phyloP scores from a whole-genome alignment of 2,797 vertebrate genomes.

The Chiropotes sagulatus region DNA sequence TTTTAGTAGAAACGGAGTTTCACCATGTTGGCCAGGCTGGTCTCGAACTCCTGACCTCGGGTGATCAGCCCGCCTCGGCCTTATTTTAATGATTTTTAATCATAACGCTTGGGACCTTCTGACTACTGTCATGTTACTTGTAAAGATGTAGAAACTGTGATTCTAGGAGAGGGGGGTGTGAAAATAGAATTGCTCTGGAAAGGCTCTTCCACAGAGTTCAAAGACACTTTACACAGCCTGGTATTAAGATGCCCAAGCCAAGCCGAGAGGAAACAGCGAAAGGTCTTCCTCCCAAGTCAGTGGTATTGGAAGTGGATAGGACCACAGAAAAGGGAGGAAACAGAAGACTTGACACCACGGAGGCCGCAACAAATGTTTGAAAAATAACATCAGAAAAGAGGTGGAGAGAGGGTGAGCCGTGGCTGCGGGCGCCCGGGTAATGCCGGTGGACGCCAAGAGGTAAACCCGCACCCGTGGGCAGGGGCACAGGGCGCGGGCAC shows the following conservation, averaged over 20 bases:
- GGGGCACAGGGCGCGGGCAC: background rate
- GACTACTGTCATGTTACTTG: background rate
- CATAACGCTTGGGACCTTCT: background rate
- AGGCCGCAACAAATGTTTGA: background rate
- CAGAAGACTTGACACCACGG: background rate
- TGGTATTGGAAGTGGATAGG: background rate
- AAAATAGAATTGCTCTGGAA: background rate
- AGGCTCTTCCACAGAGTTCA: background rate
- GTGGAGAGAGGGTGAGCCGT: background rate
- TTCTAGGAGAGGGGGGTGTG: background rate
- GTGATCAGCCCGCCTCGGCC: too few relatives aligned
- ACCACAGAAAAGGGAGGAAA: background rate
- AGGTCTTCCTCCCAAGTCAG: background rate
- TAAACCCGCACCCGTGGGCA: background rate
- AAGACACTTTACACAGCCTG: background rate
- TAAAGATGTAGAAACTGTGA: constrained; percentile 27
- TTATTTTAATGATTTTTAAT: constrained; percentile 2
- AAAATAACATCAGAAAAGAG: background rate
- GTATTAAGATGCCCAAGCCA: background rate
- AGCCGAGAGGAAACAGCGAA: too few relatives aligned
- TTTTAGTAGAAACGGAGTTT: background rate
- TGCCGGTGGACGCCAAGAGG: background rate
- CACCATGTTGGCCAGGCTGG: background rate
- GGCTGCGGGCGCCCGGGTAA: background rate
- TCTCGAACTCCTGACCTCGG: background rate